Base-by-base conservation (phyloP, 2,797 vertebrate genomes). In the Tenualosa thibaudeaui region DNA sequence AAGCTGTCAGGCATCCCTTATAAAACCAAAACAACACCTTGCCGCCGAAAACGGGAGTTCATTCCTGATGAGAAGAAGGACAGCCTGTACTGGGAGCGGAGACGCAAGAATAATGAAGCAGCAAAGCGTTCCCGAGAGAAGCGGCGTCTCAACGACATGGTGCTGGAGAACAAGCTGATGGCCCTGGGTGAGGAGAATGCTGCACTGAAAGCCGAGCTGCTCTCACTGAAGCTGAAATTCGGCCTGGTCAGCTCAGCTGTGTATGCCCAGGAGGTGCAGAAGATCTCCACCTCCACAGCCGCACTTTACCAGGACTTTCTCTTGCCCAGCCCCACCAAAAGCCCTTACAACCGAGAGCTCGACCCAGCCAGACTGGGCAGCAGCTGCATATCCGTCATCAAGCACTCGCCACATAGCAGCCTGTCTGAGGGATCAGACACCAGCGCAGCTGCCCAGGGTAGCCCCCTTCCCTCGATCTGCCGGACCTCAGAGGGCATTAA, bases 1-100 rank as follows among this genome's bases (percentile, higher is more conserved):
- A 96, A 97, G 85, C 91, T 95, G 84, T 90, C 89, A 0, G 84
- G 87, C 37, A 88, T 93, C 81, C 90, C 95, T 2, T 93, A 93
- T 87, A 97, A 97, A 89, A 92, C 86, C 86, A 98, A 97, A 88
- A 92, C 91, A 8, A 91, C 93, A 13, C 88, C 93, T 1, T 97
- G 97, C 87, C 96, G 98, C 56, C 94, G 98, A 87, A 98, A 99
- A 89, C 91, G 98, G 19, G 98, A 99, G 90, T 99, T 99, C 86
- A 99, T 98, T 91, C 97, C 98, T 0, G 97, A 99, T 2, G 98
- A 99, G 87, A 99, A 98, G 93, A 99, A 99, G 88, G 98, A 99
- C 93, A 96, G 91, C 2, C 90, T 97, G 88, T 99, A 99, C 62
- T 99, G 98, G 98, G 98, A 99, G 90, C 96, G 98, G 87, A 93